These are phyloP conservation scores for Teleogryllus occipitalis DNA, from an alignment of 1,140 invertebrate genomes.

Conservation along the genomic window DNA sequence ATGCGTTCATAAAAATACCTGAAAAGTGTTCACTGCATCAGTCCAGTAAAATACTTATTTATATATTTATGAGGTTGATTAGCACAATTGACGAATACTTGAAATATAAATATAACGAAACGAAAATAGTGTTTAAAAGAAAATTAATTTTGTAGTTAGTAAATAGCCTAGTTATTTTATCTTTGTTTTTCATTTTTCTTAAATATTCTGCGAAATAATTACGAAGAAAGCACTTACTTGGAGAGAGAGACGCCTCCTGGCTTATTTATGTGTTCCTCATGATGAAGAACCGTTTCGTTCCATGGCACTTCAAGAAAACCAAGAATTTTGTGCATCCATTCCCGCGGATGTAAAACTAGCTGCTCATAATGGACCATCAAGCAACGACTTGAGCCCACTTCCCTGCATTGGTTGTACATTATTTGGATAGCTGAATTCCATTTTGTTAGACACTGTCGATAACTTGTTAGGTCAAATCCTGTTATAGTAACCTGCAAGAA, in stretches of 20 bases:
- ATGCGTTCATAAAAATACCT: too few relatives aligned
- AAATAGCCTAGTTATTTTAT: too few relatives aligned
- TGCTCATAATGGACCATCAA: conserved; percentile 94
- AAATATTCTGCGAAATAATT: too few relatives aligned
- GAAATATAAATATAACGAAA: too few relatives aligned
- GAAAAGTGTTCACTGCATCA: too few relatives aligned
- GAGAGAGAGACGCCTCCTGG: conserved; percentile 84
- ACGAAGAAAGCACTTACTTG: conserved; percentile 58
- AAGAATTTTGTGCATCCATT: conserved; percentile 84
- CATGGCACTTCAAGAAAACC: conserved; percentile 88
- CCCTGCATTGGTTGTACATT: conserved; percentile 90
- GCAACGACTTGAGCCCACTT: conserved; percentile 75
- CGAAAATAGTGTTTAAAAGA: too few relatives aligned
- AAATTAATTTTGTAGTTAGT: too few relatives aligned
- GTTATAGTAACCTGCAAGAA: conserved; percentile 82
- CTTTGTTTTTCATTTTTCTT: too few relatives aligned
- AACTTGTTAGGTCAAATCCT: conserved; percentile 90
- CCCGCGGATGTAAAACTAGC: conserved; percentile 84
- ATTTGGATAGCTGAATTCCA: conserved; percentile 93
- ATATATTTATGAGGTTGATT: too few relatives aligned
- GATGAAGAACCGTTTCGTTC: conserved; percentile 93
- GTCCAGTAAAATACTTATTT: too few relatives aligned
- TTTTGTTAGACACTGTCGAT: conserved; percentile 86
- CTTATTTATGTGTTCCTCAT: conserved; percentile 95
- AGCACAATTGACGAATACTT: too few relatives aligned